Percentiles rank a stretch among this genome's conserved stretches.
Conservation (phyloP, 1,140 invertebrate genomes). For the Cryptotermes secundus region DNA sequence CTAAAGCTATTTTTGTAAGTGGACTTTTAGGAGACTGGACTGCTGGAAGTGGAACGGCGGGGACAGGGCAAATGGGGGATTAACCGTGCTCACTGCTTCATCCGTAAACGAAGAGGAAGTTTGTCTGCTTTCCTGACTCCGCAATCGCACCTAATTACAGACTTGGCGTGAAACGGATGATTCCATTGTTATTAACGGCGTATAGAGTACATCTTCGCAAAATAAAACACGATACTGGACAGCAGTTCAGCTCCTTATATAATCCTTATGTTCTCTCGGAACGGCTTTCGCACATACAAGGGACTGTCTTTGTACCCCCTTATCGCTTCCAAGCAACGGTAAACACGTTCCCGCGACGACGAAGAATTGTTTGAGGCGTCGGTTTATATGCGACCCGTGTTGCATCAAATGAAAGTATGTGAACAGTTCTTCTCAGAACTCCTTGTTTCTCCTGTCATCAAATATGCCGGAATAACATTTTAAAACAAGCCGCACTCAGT, state of each 20-base stretch:
- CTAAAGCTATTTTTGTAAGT: neutral
- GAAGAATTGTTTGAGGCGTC: too few relatives aligned
- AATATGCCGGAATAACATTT: too few relatives aligned
- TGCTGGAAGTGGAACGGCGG: neutral
- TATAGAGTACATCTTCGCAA: neutral
- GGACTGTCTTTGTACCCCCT: too few relatives aligned
- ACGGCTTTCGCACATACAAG: too few relatives aligned
- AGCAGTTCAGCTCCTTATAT: neutral
- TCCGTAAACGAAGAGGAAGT: neutral
- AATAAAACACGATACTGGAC: neutral
- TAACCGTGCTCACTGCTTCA: neutral
- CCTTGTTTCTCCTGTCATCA: too few relatives aligned
- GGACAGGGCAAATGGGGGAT: neutral
- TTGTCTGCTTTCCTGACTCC: neutral
- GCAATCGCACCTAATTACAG: neutral
- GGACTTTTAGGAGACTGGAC: neutral
- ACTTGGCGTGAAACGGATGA: neutral
- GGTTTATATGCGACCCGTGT: too few relatives aligned
- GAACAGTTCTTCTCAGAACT: too few relatives aligned
- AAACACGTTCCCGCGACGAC: too few relatives aligned
- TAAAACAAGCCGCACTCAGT: too few relatives aligned
- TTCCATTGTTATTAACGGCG: neutral
- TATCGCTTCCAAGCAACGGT: too few relatives aligned
- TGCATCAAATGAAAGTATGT: too few relatives aligned
- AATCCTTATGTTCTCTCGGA: too few relatives aligned